Conservation (phyloP, 2,888 invertebrate genomes). For the Chironomus tentans region DNA sequence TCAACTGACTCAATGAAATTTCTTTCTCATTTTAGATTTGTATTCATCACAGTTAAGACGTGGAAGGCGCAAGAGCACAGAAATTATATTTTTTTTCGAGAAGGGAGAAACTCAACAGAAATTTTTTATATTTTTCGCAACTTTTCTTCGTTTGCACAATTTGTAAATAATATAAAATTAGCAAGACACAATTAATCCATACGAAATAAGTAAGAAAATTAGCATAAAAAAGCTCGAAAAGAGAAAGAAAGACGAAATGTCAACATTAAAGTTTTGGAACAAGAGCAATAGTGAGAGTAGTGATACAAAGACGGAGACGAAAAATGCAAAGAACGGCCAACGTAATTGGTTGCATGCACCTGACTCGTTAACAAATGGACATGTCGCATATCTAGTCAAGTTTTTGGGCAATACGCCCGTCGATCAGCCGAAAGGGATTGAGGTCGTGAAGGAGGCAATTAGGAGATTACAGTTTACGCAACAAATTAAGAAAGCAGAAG, state of each 20-base stretch:
- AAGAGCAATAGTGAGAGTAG: conserved; percentile 45
- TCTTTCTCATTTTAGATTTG: conserved; percentile 22
- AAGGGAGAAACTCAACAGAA: too few relatives aligned
- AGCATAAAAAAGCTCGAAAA: neutral
- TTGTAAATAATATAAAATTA: neutral
- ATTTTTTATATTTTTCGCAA: too few relatives aligned
- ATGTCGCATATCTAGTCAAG: conserved; percentile 95
- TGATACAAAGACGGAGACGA: conserved; percentile 37
- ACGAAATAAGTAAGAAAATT: neutral
- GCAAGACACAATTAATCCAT: neutral
- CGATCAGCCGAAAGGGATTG: conserved; percentile 94
- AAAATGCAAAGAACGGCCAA: conserved; percentile 36
- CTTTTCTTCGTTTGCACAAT: neutral
- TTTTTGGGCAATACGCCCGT: conserved; percentile 93
- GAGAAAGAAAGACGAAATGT: conserved; percentile 40
- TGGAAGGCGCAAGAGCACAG: neutral
- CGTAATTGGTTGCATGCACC: conserved; percentile 90
- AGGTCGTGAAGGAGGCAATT: conserved; percentile 95
- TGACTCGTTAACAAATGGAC: conserved; percentile 86
- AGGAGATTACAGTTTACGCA: conserved; percentile 90
- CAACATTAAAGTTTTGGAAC: conserved; percentile 58
- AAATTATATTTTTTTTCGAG: too few relatives aligned
- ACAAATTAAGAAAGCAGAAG: conserved; percentile 82
- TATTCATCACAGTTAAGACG: neutral
- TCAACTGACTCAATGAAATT: neutral